Conservation (phyloP, 2,888 invertebrate species). For the Drosophila cracens region DNA sequence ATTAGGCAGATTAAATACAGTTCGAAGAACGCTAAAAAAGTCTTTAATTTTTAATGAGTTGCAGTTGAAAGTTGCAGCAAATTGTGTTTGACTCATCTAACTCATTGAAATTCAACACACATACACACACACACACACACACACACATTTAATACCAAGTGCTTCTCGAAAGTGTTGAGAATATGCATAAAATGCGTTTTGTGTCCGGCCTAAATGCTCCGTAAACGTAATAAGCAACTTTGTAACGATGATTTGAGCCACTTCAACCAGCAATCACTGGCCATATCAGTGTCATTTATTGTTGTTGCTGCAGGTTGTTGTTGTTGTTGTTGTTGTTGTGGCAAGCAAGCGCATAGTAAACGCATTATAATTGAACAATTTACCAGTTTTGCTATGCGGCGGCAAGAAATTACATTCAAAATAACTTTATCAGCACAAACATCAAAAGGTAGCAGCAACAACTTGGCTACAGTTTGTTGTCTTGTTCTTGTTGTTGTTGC, state of each 20-base stretch:
- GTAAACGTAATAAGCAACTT: conserved; percentile 29
- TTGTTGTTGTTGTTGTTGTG: conserved; percentile 9
- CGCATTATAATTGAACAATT: conserved; percentile 84
- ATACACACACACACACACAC: neutral
- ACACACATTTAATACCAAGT: neutral
- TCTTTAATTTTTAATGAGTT: conserved; percentile 7
- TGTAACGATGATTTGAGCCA: conserved; percentile 17
- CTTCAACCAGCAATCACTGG: conserved; percentile 43
- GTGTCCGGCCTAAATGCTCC: conserved; percentile 11
- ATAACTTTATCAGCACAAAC: conserved; percentile 73
- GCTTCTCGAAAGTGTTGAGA: neutral
- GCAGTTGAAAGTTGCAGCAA: neutral
- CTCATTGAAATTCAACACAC: neutral
- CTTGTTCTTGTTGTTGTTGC: neutral
- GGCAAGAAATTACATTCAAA: conserved; percentile 62
- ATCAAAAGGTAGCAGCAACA: conserved; percentile 54
- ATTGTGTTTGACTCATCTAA: neutral
- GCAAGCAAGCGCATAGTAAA: conserved; percentile 68
- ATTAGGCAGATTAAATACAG: neutral
- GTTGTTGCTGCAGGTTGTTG: conserved; percentile 15
- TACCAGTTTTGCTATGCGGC: conserved; percentile 72
- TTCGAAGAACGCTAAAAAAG: neutral
- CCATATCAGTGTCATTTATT: conserved; percentile 49
- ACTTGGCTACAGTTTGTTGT: conserved; percentile 42
- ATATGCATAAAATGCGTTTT: conserved; percentile 33